Evolutionary conservation across 2,113 vertebrate species (phyloP).

Genomic region (Cavia aperea): DNA sequence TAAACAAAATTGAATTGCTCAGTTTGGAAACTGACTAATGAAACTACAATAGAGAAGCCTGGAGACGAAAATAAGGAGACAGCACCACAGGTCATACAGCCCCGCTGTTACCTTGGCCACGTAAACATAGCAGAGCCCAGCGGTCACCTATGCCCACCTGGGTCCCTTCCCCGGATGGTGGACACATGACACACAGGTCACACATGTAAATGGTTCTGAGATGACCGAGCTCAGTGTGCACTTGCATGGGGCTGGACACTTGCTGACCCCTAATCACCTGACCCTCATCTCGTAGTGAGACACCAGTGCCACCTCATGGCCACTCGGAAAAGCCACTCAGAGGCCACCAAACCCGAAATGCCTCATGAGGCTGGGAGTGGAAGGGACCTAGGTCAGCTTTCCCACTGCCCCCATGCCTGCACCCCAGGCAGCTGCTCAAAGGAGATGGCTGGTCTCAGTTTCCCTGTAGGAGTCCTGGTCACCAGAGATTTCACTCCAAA

Average conservation of each 20-base stretch:
- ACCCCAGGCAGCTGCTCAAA: neutral
- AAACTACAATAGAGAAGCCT: neutral
- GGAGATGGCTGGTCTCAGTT: accelerated
- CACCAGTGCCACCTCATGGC: slow-evolving; percentile 70
- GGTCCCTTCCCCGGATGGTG: too few species aligned
- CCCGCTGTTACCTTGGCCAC: neutral
- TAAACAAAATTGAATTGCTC: too few species aligned
- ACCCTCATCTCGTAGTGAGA: accelerated
- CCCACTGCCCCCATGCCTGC: too few species aligned
- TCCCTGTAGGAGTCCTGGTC: neutral
- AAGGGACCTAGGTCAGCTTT: neutral
- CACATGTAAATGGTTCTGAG: neutral
- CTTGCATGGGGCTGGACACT: neutral
- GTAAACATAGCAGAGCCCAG: neutral
- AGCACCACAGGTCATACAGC: accelerated
- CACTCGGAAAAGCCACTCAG: neutral
- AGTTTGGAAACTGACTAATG: neutral
- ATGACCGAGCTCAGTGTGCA: accelerated
- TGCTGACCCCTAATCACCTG: neutral
- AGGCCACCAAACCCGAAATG: neutral
- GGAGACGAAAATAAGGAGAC: neutral
- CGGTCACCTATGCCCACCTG: accelerated
- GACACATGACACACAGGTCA: accelerated
- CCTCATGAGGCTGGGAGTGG: neutral
- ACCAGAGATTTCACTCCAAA: neutral